phyloP scores from a whole-genome alignment of 2,113 vertebrate species.

The Bujurquina vittata region DNA sequence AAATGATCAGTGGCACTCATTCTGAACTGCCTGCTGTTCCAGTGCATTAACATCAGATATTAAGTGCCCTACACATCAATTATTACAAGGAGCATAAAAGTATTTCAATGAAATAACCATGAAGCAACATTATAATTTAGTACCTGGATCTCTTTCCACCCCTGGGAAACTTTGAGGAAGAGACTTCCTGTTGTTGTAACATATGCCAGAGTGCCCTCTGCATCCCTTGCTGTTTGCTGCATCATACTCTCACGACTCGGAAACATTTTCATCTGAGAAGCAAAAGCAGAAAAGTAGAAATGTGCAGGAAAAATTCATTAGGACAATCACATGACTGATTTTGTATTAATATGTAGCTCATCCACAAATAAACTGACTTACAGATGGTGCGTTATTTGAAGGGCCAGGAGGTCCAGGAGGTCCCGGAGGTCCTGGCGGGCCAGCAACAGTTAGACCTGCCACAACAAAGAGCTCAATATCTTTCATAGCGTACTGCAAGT shows the following conservation, averaged over 20 bases:
- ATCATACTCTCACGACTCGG: slow-evolving; percentile 84
- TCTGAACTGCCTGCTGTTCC: background rate
- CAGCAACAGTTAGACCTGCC: slow-evolving; percentile 83
- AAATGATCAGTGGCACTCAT: background rate
- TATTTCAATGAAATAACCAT: fast-evolving
- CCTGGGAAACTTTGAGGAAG: slow-evolving; percentile 88
- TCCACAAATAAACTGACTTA: slow-evolving; percentile 67
- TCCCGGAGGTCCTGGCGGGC: slow-evolving; percentile 89
- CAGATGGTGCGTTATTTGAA: slow-evolving; percentile 76
- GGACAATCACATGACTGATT: fast-evolving
- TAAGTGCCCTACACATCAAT: too few species aligned
- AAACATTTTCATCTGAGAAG: slow-evolving; percentile 80
- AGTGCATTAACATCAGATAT: background rate
- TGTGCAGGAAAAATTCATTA: background rate
- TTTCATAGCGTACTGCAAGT: background rate
- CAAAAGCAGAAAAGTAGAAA: background rate
- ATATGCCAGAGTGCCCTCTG: slow-evolving; percentile 86
- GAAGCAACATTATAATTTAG: background rate
- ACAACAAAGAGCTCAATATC: slow-evolving; percentile 9
- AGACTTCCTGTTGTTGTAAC: slow-evolving; percentile 85
- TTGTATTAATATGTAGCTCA: background rate
- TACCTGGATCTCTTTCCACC: slow-evolving; percentile 96
- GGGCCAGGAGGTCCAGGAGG: slow-evolving; percentile 78
- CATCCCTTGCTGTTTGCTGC: slow-evolving; percentile 81
- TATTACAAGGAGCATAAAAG: background rate